Evolutionary conservation across 2,113 vertebrate genomes (phyloP), one percentile per base, ranked within the genome.

Genomic region (Baryphthengus martii): DNA sequence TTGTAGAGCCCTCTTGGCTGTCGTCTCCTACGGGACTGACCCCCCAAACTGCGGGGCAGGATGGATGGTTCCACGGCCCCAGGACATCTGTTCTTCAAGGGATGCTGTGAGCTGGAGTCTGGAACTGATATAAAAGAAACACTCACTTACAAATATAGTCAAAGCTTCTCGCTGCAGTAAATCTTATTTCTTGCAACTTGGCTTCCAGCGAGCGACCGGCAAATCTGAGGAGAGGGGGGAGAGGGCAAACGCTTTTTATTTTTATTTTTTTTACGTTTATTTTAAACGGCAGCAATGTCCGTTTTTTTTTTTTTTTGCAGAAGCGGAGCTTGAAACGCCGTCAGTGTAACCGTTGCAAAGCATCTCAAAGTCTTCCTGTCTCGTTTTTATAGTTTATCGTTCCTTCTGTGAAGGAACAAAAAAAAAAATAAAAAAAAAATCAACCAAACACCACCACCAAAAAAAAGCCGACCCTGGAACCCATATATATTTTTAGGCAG

Each of bases 11-110:
- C 96, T 95, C 95, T 96, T 88, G 97, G 97, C 95, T 96, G 90
- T 81, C 83, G 96, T 73, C 81, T 95, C 97, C 96, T 91, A 24
- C n/a, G 97, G 97, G 97, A 97, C 88, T 96, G 96, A 97, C 91
- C 97, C 97, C 97, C 97, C 97, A 97, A 97, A 97, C 95, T 95
- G 94, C 71, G 96, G 73, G 73, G 68, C 61, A 85, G 91, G 88
- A 96, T 92, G 55, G 93, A 97, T 97, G 91, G 95, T 81, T 80
- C 10, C 91, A 56, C 86, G 93, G 75, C 96, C 91, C 90, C 68
- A 39, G 95, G 95, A 89, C 97, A 97, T 97, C 97, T 97, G 97
- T 97, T 97, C 91, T 73, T 96, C 74, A 62, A 89, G 74, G 96
- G 85, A 87, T 82, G 93, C 96, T 96, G 91, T n/a, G 96, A 96